Conservation (phyloP, 2,797 vertebrate species). For the Periparus ater region DNA sequence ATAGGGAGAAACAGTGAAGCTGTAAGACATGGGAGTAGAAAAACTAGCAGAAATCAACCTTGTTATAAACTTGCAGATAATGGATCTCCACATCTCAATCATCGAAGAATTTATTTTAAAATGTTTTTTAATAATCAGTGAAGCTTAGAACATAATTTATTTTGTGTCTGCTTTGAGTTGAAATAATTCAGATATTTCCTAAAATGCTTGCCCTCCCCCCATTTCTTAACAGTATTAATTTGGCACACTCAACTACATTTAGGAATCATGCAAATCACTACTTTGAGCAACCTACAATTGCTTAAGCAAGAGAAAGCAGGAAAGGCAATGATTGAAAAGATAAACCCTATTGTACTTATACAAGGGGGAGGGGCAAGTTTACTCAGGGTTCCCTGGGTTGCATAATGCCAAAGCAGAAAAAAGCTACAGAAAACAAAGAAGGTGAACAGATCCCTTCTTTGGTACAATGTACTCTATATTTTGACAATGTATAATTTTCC, state of each 20-base stretch:
- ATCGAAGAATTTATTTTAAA: fast-evolving
- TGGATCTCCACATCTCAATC: not conserved
- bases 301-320: not conserved
- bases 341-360: not conserved
- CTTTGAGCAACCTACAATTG: not conserved
- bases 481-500: not conserved
- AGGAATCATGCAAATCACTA: not conserved
- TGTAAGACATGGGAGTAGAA: not conserved
- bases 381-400: not conserved
- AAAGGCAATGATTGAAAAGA: not conserved
- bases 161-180: not conserved
- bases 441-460: not conserved
- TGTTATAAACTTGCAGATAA: not conserved
- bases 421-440: not conserved
- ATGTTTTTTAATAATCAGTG: not conserved
- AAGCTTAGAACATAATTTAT: not conserved
- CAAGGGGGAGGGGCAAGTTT: not conserved
- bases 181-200: not conserved
- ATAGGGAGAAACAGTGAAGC: not conserved
- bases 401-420: not conserved
- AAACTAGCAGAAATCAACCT: not conserved
- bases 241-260: not conserved
- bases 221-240: not conserved
- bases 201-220: not conserved
- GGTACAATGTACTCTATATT: fast-evolving